Conservation (phyloP, 2,113 vertebrate species). For the Lophura nycthemera region DNA sequence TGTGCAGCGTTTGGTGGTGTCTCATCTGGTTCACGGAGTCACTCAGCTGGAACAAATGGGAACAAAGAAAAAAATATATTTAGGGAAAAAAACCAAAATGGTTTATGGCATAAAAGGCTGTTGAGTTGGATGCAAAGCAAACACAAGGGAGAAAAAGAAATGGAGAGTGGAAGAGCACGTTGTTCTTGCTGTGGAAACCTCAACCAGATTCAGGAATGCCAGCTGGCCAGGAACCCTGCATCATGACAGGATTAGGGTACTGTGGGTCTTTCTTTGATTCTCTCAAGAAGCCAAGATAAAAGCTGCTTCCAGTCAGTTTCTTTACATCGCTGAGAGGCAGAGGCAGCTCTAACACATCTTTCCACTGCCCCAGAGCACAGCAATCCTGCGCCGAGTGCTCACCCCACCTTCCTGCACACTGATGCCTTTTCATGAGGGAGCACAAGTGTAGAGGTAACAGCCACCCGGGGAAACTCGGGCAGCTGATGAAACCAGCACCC, state of each 20-base stretch:
- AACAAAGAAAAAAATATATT: constrained; percentile 69
- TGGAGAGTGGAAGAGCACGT: not conserved
- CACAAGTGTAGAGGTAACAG: not conserved
- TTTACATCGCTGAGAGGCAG: not conserved
- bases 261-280: not conserved
- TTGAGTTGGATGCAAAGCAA: not conserved
- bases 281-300: not conserved
- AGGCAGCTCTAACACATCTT: not conserved
- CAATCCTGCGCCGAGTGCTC: not conserved
- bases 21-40: constrained; percentile 76
- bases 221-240: not conserved
- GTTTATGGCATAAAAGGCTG: constrained; percentile 38
- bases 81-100: constrained; percentile 34
- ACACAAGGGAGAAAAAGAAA: not conserved
- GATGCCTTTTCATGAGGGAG: not conserved
- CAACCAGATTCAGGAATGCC: not conserved
- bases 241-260: accelerated
- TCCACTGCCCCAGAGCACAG: not conserved
- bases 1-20: constrained; percentile 67
- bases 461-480: not conserved
- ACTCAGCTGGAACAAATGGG: constrained; percentile 84
- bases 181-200: not conserved
- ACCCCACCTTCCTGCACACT: accelerated
- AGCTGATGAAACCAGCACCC: not conserved
- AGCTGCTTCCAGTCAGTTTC: not conserved